These are phyloP conservation scores for Marisa cornuarietis DNA, from an alignment of 1,140 invertebrate species.

Conservation along the genomic window DNA sequence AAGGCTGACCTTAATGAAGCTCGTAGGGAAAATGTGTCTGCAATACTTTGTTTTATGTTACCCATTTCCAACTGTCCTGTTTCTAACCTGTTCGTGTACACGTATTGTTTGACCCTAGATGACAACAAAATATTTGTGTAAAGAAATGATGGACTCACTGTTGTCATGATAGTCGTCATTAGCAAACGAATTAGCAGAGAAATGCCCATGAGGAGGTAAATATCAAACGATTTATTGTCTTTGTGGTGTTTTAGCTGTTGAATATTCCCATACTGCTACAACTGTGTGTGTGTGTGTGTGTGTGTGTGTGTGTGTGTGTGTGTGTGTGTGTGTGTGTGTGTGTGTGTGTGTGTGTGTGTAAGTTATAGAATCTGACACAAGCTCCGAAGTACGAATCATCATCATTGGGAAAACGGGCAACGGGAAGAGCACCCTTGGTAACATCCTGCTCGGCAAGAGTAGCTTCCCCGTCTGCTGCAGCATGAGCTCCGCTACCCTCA, in stretches of 20 bases:
- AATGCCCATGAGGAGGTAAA: too few relatives aligned
- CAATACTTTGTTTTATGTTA: too few relatives aligned
- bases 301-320: constrained; percentile 16
- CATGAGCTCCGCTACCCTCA: not conserved
- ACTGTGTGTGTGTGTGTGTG: constrained; percentile 8
- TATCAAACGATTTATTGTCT: not conserved
- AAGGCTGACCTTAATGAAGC: too few relatives aligned
- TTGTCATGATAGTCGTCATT: too few relatives aligned
- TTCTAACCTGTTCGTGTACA: too few relatives aligned
- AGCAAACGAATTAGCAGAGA: too few relatives aligned
- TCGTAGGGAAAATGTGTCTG: too few relatives aligned
- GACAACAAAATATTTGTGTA: too few relatives aligned
- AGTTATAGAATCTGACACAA: not conserved
- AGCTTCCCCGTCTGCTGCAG: not conserved
- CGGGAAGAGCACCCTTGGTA: constrained; percentile 9
- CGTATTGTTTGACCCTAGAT: too few relatives aligned
- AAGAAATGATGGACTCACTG: too few relatives aligned
- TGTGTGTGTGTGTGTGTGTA: constrained; percentile 13
- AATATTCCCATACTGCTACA: not conserved
- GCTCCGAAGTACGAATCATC: not conserved
- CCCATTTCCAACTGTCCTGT: too few relatives aligned
- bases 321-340: not conserved
- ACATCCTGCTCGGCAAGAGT: not conserved
- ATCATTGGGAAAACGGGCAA: constrained; percentile 13
- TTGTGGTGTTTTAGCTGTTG: too few relatives aligned